These are phyloP conservation scores for Papilio protenor DNA, from an alignment of 2,888 invertebrate species.

Conservation along the genomic window DNA sequence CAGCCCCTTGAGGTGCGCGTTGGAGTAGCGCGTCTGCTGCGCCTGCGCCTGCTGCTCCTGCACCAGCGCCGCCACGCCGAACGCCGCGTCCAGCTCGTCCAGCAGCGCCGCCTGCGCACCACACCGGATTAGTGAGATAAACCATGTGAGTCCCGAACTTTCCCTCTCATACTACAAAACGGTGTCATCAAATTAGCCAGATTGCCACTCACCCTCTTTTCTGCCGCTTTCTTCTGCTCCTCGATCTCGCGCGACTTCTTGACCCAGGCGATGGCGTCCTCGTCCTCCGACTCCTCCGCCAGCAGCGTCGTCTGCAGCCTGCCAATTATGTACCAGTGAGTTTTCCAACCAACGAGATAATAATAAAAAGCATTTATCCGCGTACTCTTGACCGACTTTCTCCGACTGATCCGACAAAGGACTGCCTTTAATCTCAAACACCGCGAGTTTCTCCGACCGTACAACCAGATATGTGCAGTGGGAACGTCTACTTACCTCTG, in stretches of 20 bases:
- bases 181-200: neutral
- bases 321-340: neutral
- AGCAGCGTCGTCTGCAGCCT: slow-evolving; percentile 72
- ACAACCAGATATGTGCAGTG: neutral
- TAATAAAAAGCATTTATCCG: too few species aligned
- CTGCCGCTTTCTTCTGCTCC: slow-evolving; percentile 92
- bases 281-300: slow-evolving; percentile 89
- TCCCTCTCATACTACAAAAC: neutral
- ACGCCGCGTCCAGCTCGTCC: slow-evolving; percentile 97
- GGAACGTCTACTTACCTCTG: slow-evolving; percentile 74
- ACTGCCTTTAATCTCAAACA: too few species aligned
- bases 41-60: slow-evolving; percentile 89
- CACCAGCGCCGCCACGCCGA: slow-evolving; percentile 94
- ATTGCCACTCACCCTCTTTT: slow-evolving; percentile 86
- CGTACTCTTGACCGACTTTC: too few species aligned
- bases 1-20: slow-evolving; percentile 92
- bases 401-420: too few species aligned
- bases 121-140: slow-evolving; percentile 19
- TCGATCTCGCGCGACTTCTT: slow-evolving; percentile 90
- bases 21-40: slow-evolving; percentile 86
- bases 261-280: slow-evolving; percentile 93
- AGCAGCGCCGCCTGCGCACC: slow-evolving; percentile 91
- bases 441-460: too few species aligned
- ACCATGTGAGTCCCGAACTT: too few species aligned
- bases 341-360: too few species aligned